These are phyloP conservation scores for Talpa occidentalis DNA, from an alignment of 2,113 vertebrate species.

Conservation along the genomic window DNA sequence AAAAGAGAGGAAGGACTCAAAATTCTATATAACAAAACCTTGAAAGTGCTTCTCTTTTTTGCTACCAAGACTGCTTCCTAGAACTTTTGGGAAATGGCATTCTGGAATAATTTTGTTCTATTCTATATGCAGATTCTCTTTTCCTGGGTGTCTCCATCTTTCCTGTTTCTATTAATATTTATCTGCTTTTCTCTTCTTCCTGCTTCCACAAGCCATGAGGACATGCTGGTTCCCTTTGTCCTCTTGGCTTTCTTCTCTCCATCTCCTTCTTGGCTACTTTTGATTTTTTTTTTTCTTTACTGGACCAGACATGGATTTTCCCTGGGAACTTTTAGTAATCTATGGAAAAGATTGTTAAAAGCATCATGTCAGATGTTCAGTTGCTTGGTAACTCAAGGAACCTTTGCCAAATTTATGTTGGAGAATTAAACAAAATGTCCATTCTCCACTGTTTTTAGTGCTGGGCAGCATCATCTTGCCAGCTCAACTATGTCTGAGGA, in stretches of 20 bases:
- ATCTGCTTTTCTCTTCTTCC: not conserved
- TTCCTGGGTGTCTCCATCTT: not conserved
- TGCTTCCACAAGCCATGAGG: not conserved
- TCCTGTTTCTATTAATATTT: not conserved
- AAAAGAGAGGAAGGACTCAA: not conserved
- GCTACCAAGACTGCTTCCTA: not conserved
- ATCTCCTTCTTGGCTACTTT: constrained; percentile 25
- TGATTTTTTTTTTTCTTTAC: constrained; percentile 52
- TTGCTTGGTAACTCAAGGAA: constrained; percentile 73
- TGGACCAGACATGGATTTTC: constrained; percentile 62
- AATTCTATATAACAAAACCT: constrained; percentile 1
- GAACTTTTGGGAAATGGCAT: not conserved
- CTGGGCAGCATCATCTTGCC: constrained; percentile 33
- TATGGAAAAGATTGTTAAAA: constrained; percentile 70
- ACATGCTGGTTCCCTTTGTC: constrained; percentile 2
- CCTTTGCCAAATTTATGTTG: constrained; percentile 77
- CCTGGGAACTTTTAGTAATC: constrained; percentile 72
- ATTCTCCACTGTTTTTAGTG: constrained; percentile 7
- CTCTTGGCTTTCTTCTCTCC: not conserved
- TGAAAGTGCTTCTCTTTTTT: not conserved
- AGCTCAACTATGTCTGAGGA: not conserved
- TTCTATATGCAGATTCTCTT: not conserved
- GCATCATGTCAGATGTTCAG: constrained; percentile 48
- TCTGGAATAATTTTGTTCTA: not conserved
- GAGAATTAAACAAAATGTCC: constrained; percentile 54